A percentile compares a stretch with the other conserved stretches of the same genome.
phyloP scores from a whole-genome alignment of 2,113 vertebrate genomes.

The Nannospalax galili region DNA sequence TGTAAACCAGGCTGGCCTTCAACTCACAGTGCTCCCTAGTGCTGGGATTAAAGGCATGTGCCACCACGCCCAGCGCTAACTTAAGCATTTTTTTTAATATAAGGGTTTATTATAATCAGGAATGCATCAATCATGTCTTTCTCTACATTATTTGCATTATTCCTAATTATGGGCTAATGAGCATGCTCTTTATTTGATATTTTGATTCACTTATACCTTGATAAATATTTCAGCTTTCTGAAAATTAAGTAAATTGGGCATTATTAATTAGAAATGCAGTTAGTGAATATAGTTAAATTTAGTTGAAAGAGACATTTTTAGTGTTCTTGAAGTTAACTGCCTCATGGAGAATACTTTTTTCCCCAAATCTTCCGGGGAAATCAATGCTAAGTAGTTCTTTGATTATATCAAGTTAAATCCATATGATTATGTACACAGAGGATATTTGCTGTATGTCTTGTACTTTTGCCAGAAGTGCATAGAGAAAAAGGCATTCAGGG shows the following conservation, averaged over 20 bases:
- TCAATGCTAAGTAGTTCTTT: constrained; percentile 9
- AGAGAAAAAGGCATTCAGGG: background rate
- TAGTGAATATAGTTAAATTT: constrained; percentile 76
- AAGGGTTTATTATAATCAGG: too few species aligned
- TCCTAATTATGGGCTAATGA: constrained; percentile 81
- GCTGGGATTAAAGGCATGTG: too few species aligned
- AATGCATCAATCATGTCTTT: constrained; percentile 54
- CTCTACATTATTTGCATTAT: constrained; percentile 68
- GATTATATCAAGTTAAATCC: background rate
- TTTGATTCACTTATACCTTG: constrained; percentile 82
- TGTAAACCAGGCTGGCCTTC: too few species aligned
- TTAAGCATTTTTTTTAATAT: too few species aligned
- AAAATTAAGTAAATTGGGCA: constrained; percentile 86
- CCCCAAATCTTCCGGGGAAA: background rate
- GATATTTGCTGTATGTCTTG: background rate
- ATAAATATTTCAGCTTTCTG: constrained; percentile 86
- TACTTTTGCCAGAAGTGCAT: background rate
- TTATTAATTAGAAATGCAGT: constrained; percentile 84
- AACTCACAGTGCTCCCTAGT: too few species aligned
- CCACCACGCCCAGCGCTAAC: too few species aligned
- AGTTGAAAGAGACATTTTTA: constrained; percentile 69
- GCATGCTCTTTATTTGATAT: constrained; percentile 82
- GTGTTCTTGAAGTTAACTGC: constrained; percentile 62
- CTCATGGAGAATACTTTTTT: constrained; percentile 19
- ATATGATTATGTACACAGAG: background rate